phyloP scores from a whole-genome alignment of 2,797 vertebrate genomes.

The Uromys caudimaculatus region DNA sequence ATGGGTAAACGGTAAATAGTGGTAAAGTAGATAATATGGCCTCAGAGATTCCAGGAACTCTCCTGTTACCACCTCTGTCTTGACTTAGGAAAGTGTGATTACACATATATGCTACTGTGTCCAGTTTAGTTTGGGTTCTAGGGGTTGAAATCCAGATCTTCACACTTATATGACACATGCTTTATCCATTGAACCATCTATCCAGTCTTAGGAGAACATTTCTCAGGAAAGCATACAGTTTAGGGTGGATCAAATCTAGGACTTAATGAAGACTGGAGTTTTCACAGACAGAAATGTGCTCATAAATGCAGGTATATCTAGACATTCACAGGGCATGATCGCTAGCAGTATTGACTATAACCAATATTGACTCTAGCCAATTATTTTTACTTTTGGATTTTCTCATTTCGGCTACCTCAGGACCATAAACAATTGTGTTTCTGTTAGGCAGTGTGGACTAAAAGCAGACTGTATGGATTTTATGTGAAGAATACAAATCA shows the following conservation, averaged over 20 bases:
- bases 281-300: background rate
- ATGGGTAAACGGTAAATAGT: background rate
- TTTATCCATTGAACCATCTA: too few relatives aligned
- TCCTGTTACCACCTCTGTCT: background rate
- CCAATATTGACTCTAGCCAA: background rate
- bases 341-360: background rate
- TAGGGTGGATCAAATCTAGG: accelerated
- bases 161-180: background rate
- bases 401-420: constrained; percentile 53
- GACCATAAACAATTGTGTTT: constrained; percentile 30
- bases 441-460: constrained; percentile 3
- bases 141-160: background rate
- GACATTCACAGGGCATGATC: background rate
- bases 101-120: background rate
- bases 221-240: accelerated
- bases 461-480: constrained; percentile 55
- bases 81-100: background rate
- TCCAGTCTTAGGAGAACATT: background rate
- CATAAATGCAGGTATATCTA: background rate
- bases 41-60: background rate
- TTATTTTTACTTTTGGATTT: constrained; percentile 18
- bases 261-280: accelerated
- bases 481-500: constrained; percentile 49
- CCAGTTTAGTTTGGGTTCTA: background rate
- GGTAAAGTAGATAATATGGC: background rate